Evolutionary conservation across 2,797 vertebrate genomes (phyloP).

Genomic region (Cichlasoma orientale): DNA sequence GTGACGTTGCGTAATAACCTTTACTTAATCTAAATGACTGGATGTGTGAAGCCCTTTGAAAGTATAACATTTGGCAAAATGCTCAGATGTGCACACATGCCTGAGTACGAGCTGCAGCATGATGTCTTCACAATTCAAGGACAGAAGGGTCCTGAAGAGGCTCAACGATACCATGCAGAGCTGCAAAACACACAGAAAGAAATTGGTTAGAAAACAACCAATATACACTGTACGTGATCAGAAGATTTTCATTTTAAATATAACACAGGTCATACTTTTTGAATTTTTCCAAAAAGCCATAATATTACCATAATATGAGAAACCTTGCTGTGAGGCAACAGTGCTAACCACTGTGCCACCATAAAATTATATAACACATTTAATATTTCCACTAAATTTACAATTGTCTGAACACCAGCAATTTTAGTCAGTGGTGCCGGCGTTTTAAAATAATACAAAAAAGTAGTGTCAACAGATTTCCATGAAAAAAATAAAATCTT

Average conservation of each 20-base stretch:
- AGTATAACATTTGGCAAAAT: not conserved
- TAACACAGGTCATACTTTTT: too few relatives aligned
- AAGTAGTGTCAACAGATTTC: too few relatives aligned
- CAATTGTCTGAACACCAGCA: not conserved
- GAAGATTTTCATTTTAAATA: too few relatives aligned
- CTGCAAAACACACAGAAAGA: constrained; percentile 57
- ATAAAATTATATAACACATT: too few relatives aligned
- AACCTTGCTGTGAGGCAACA: too few relatives aligned
- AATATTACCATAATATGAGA: too few relatives aligned
- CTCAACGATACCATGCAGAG: constrained; percentile 97
- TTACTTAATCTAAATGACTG: not conserved
- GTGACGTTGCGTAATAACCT: not conserved
- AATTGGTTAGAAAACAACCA: not conserved
- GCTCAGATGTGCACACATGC: constrained; percentile 63
- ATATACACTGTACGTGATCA: too few relatives aligned
- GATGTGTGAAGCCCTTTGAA: not conserved
- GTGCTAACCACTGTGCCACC: too few relatives aligned
- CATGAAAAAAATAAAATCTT: too few relatives aligned
- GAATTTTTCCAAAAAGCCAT: not conserved
- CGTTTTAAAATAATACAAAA: not conserved
- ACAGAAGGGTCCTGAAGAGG: constrained; percentile 95
- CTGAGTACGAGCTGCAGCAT: constrained; percentile 97
- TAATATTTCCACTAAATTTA: too few relatives aligned
- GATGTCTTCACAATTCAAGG: constrained; percentile 95
- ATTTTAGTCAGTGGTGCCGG: not conserved